Base-by-base conservation (phyloP, 2,113 vertebrate species). In the Polyodon spathula region DNA sequence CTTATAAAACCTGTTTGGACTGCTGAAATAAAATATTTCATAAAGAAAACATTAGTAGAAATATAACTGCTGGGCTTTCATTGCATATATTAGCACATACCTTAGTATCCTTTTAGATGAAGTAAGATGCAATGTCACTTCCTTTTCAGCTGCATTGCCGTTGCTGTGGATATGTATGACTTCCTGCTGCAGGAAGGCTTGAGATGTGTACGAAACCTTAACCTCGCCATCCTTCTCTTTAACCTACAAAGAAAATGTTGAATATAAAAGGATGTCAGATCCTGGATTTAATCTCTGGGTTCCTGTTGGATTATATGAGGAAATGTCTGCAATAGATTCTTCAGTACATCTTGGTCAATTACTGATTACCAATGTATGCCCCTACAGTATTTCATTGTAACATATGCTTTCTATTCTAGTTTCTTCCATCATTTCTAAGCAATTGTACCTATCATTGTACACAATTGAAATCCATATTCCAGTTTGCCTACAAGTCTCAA, bases 181-280 rank as follows among this genome's bases (percentile, higher is more conserved):
- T 53, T 84, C 82, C 38, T 84, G 79, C 8, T 78, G 71, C 46
- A 83, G 70, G 60, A 85, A 80, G 8, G 8, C 6, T 38, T 39
- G 4, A 12, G 11, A 56, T 39, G 27, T 8, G 10, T 10, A 39
- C 37, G 9, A 38, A 39, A 56, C 39, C 2, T 58, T 42, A 40
- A 6, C 11, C 11, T 61, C 9, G 42, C 41, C 40, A 41, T 1
- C 56, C 11, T 16, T 66, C 59, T 46, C 50, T 68, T 60, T 51
- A 79, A 76, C 54, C n/a, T 12, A 40, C 10, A 17, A 4, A 43
- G 27, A 37, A 6, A 43, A n/a, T 51, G 6, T 17, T 52, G 44
- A 46, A 8, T 46, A 27, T 27, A 27, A 27, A 27, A 27, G 27
- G 27, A 27, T 27, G 27, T 27, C 27, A 27, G 27, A 3, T n/a